A percentile compares a stretch with the other conserved stretches of the same genome.
Evolutionary conservation across 2,113 vertebrate species (phyloP).

Genomic region (Zonotrichia leucophrys): DNA sequence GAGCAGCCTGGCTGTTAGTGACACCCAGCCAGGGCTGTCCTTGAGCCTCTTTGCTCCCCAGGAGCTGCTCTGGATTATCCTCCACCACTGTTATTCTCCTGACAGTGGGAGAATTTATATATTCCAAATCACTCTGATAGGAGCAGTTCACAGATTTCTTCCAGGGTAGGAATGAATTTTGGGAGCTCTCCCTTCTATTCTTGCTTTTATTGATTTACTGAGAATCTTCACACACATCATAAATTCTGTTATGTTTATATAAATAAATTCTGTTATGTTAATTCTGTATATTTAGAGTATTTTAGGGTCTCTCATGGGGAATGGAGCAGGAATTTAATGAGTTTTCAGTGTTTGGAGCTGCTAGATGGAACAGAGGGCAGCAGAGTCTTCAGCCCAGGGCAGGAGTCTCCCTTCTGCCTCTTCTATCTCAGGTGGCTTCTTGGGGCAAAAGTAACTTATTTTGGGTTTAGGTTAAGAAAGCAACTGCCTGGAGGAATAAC

Average conservation of each 20-base stretch:
- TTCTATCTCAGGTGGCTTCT: not conserved
- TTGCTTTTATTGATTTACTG: not conserved
- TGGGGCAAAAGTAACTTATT: not conserved
- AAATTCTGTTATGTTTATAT: not conserved
- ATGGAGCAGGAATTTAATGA: not conserved
- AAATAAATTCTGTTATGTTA: too few relatives aligned
- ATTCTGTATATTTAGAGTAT: not conserved
- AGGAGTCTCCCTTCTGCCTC: not conserved
- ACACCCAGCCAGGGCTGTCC: not conserved
- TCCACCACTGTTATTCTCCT: not conserved
- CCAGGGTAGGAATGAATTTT: not conserved
- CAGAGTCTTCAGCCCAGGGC: not conserved
- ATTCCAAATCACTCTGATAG: not conserved
- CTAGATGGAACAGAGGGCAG: rapidly evolving
- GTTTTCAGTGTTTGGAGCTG: not conserved
- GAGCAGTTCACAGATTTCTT: not conserved
- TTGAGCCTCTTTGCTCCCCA: not conserved
- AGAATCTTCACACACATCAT: not conserved
- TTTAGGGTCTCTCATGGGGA: not conserved
- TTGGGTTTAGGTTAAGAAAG: not conserved
- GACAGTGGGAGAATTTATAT: not conserved
- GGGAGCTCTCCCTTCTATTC: not conserved
- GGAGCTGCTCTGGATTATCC: not conserved
- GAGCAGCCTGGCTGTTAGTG: not conserved
- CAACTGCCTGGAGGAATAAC: not conserved